phyloP scores from a whole-genome alignment of 2,113 vertebrate species.

The Bujurquina vittata region DNA sequence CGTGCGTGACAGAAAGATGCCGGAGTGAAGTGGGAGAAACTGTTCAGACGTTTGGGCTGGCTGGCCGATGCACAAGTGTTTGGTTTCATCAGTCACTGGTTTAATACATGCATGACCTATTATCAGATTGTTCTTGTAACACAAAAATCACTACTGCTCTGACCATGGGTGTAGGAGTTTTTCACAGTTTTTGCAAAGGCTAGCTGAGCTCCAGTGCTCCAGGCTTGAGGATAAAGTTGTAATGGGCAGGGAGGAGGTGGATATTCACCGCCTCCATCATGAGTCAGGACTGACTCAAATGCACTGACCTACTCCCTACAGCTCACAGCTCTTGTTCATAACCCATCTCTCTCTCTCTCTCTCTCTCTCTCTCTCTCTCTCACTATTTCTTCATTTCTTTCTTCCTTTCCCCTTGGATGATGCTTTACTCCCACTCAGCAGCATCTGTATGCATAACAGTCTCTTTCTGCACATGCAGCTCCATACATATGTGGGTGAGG shows the following conservation, averaged over 20 bases:
- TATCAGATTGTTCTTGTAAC: slow-evolving; percentile 20
- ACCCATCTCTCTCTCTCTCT: background rate
- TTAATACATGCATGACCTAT: background rate
- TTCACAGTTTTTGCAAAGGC: slow-evolving; percentile 41
- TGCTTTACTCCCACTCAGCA: slow-evolving; percentile 66
- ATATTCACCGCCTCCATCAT: slow-evolving; percentile 72
- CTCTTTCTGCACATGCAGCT: slow-evolving; percentile 42
- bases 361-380: background rate
- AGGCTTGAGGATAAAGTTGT: slow-evolving; percentile 64
- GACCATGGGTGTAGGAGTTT: slow-evolving; percentile 47
- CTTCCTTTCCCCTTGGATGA: slow-evolving; percentile 50
- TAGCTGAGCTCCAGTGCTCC: slow-evolving; percentile 47
- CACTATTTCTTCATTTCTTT: slow-evolving; percentile 40
- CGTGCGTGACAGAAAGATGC: background rate
- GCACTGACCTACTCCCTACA: slow-evolving; percentile 74
- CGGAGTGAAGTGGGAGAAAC: background rate
- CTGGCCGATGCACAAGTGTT: background rate
- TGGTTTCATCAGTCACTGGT: background rate
- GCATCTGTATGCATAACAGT: slow-evolving; percentile 70
- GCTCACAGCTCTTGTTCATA: slow-evolving; percentile 57
- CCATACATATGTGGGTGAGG: slow-evolving; percentile 44
- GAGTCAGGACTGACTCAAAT: slow-evolving; percentile 77
- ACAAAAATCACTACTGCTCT: slow-evolving; percentile 5
- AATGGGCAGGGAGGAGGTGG: slow-evolving; percentile 72
- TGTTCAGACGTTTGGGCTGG: background rate